Base-by-base conservation (phyloP, 2,113 vertebrate species). In the Neoarius graeffei region DNA sequence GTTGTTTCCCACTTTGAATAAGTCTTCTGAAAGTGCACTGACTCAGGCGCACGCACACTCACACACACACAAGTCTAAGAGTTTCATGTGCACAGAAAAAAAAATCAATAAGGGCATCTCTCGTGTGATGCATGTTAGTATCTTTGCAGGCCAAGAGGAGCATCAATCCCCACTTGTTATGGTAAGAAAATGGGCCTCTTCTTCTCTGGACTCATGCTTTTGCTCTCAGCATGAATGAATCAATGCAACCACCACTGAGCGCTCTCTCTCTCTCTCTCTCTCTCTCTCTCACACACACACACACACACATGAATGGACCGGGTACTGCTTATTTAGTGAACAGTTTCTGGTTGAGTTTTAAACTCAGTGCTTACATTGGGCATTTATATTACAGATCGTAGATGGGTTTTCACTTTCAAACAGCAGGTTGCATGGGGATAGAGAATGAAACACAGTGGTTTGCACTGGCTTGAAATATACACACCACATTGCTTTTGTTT, bases 101-200 rank as follows among this genome's bases (percentile, higher is more conserved):
- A 42, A 86, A 85, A 83, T 88, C 83, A 84, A 79, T 88, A 60
- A 83, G 27, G 35, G 42, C 57, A 7, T 83, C 56, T 86, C 74
- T 82, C 66, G 56, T 76, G 83, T 82, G 50, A 52, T 81, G 81
- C 23, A 88, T 42, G 71, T 60, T 52, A 88, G 77, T 88, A 71
- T 74, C 76, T 86, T 81, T 86, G 17, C 64, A 66, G 77, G 87
- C 88, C 86, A 89, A 88, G 30, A 81, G 64, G 73, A 88, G 85
- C 89, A 91, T 91, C 90, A 91, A 86, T 89, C 88, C 76, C 50
- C 83, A 77, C 83, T 90, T 90, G 89, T 90, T 89, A 91, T 88
- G 85, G 67, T 88, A 88, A 87, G 69, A 89, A 92, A 92, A 83
- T 86, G 87, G 83, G 82, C 59, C 73, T 76, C 80, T 85, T 89